Base-by-base conservation (phyloP, 2,888 invertebrate species). In the Drosophila atripex region DNA sequence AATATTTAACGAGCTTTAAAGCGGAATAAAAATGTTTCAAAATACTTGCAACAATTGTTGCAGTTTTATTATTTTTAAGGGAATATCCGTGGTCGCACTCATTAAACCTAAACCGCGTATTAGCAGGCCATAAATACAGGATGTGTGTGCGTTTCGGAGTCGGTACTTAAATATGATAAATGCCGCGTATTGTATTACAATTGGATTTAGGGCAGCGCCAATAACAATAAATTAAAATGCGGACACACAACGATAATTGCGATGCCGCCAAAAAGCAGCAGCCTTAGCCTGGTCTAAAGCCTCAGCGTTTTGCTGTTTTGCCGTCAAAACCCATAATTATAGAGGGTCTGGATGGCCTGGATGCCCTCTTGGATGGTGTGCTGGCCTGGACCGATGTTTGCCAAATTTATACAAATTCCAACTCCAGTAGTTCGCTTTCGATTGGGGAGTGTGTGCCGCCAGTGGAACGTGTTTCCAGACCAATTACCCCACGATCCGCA, bases 331-430 rank as follows among this genome's bases (percentile, higher is more conserved):
- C 71, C 71, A 71, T 71, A 71, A 71, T 71, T 71, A 71, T 63
- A 14, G 39, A 54, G 43, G 51, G 45, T 32, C 55, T 21, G 35
- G 35, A 35, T 11, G 23, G n/a, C 18, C 35, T 12, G 38, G 38
- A 8, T 3, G 14, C 23, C 12, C 45, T 11, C 12, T 32, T n/a
- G 32, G 12, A 32, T 32, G 32, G 32, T 32, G 32, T 32, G 14
- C 16, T 39, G 39, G 39, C 39, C 39, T 16, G 39, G 39, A 41
- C 45, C 39, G 21, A 38, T 39, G 58, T 68, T 86, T 80, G 86
- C 80, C 84, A 86, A 83, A 86, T 86, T 86, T 83, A 85, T 84
- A 79, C 86, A 82, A 84, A 79, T 78, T 76, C 77, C 83, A 78
- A 64, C 72, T 71, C 54, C 21, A 41, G 74, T 68, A 74, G 64